Evolutionary conservation across 2,888 invertebrate species (phyloP).

Genomic region (Drosophila borborema): DNA sequence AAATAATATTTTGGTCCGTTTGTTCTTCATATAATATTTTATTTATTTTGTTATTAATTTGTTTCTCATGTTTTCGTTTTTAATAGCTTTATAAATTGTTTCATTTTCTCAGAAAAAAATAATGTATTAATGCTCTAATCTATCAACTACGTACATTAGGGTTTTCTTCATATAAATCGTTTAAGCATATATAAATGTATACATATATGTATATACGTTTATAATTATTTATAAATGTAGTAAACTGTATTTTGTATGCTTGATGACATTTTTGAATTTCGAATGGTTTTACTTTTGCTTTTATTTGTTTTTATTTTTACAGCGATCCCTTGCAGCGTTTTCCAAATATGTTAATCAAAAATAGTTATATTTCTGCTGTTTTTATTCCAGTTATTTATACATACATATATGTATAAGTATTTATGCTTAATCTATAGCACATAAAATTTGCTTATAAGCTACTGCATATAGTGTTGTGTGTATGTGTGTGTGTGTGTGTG

Average conservation of each 20-base stretch:
- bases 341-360: conserved; percentile 73
- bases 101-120: conserved; percentile 78
- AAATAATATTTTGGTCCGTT: not conserved
- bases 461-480: conserved; percentile 45
- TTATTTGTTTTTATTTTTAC: conserved; percentile 24
- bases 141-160: conserved; percentile 52
- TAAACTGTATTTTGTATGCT: conserved; percentile 61
- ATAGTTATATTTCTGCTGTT: conserved; percentile 52
- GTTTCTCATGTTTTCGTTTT: conserved; percentile 36
- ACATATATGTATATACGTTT: conserved; percentile 41
- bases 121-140: conserved; percentile 57
- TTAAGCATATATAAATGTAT: conserved; percentile 44
- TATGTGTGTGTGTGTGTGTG: conserved; percentile 6
- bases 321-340: conserved; percentile 65
- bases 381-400: conserved; percentile 20
- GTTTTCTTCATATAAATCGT: conserved; percentile 32
- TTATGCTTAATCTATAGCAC: conserved; percentile 47
- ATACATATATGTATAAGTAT: too few species aligned
- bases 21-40: conserved; percentile 52
- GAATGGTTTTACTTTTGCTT: conserved; percentile 30
- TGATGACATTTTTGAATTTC: conserved; percentile 60
- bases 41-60: conserved; percentile 56
- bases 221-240: conserved; percentile 58
- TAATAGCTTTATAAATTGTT: conserved; percentile 62
- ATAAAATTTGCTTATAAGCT: conserved; percentile 67